Conservation (phyloP, 2,113 vertebrate species). For the Elephas maximus region DNA sequence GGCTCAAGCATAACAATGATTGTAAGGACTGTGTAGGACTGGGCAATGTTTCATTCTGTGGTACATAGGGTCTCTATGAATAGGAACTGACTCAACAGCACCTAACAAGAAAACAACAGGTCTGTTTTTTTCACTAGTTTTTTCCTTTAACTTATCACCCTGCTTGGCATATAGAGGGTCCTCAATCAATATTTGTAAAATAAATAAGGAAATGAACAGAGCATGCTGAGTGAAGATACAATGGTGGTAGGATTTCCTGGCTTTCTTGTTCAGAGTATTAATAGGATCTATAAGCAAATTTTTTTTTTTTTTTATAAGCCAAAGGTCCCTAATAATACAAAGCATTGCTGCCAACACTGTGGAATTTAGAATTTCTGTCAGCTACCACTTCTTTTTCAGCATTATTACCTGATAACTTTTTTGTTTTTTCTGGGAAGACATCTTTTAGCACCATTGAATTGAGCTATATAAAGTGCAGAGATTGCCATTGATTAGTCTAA, state of each 20-base stretch:
- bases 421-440: neutral
- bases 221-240: neutral
- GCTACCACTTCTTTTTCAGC: neutral
- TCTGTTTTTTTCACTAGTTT: constrained; percentile 11
- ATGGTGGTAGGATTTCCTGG: neutral
- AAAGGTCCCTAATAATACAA: neutral
- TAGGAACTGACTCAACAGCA: too few relatives aligned
- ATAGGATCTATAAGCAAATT: neutral
- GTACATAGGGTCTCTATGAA: too few relatives aligned
- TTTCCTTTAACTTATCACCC: neutral
- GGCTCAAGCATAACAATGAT: too few relatives aligned
- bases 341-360: neutral
- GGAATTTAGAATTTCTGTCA: constrained; percentile 27
- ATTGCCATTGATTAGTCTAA: constrained; percentile 59
- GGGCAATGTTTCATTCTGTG: too few relatives aligned
- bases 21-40: too few relatives aligned
- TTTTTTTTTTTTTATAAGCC: too few relatives aligned
- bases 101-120: neutral
- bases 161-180: neutral
- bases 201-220: neutral
- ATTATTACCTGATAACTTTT: constrained; percentile 33
- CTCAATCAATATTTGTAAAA: neutral
- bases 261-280: neutral
- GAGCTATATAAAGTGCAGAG: constrained; percentile 3
- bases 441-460: constrained; percentile 23